Base-by-base conservation (phyloP, 2,888 invertebrate species). In the Chesias legatella region DNA sequence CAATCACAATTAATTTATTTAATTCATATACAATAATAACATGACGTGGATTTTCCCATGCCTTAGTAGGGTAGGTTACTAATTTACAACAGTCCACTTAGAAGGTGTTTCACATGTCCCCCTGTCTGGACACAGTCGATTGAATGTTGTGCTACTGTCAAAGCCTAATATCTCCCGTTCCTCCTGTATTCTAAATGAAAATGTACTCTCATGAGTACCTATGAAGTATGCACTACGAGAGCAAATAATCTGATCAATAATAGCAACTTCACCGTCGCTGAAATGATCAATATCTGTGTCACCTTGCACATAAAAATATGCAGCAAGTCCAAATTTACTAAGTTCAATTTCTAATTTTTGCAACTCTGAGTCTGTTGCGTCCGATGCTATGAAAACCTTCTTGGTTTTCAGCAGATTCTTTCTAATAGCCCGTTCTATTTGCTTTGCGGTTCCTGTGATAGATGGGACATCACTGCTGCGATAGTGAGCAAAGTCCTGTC, bases 111-210 rank as follows among this genome's bases (percentile, higher is more conserved):
- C 91, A 82, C 97, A 97, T 22, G 76, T 66, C 5, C 85, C 86
- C 5, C 73, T 68, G 36, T 91, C 90, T 0, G 88, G 85, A 77
- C 97, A 98, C 1, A 98, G 82, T 47, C 94, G 90, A 77, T 99
- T 98, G 71, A 97, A 99, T 0, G 98, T 98, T 6, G 92, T 92
- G 13, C 91, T 82, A 26, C 91, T 88, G 4, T 91, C 89, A 75
- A 97, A 97, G 1, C 98, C 98, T 27, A 98, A 73, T 46, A 99
- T 97, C 83, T 99, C 98, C 13, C 99, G 89, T 70, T 99, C 99
- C 73, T 99, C 99, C 81, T 98, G 97, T 54, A 99, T 99, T 40
- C 99, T 91, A 74, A 95, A 98, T 0, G 98, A 94, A 78, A 98
- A 99, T 0, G 99, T 99, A 44, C 99, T 99, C 59, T 97, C 97